Evolutionary conservation across 2,797 vertebrate genomes (phyloP).

Genomic region (Artibeus jamaicensis): DNA sequence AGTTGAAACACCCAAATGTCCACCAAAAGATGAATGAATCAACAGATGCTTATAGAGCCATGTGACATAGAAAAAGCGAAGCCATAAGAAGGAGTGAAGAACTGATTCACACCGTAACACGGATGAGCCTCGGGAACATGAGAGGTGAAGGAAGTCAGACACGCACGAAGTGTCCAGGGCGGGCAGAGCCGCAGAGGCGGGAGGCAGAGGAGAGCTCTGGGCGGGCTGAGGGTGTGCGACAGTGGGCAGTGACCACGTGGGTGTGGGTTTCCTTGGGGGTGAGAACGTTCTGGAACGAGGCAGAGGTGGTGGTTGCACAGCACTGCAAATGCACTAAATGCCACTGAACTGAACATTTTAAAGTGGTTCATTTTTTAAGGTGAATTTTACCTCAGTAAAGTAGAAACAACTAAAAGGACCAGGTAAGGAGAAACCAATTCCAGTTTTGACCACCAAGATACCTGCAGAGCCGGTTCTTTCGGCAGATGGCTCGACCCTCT

Average conservation of each 20-base stretch:
- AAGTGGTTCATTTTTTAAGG: not conserved
- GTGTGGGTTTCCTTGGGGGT: not conserved
- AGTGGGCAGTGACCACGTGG: accelerated
- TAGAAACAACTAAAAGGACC: not conserved
- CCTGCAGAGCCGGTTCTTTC: accelerated
- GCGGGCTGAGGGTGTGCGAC: not conserved
- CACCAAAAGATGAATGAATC: not conserved
- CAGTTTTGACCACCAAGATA: accelerated
- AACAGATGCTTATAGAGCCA: not conserved
- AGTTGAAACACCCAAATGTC: not conserved
- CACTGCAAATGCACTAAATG: not conserved
- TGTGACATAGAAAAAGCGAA: not conserved
- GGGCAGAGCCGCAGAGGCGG: not conserved
- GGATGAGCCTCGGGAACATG: accelerated
- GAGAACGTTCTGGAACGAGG: not conserved
- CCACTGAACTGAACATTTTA: not conserved
- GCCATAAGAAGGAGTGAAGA: not conserved
- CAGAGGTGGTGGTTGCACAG: no score
- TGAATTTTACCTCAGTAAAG: not conserved
- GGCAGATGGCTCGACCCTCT: not conserved
- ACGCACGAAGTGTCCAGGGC: accelerated
- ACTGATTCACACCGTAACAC: not conserved
- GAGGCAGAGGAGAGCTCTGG: not conserved
- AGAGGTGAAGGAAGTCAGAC: not conserved
- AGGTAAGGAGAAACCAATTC: not conserved